phyloP scores from a whole-genome alignment of 2,113 vertebrate genomes.

The Macaca fascicularis region T2T-MFA8v1.1 NC_088394.1:4429001-4429500 shows the following conservation, averaged over 20 bases:
- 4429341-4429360: background rate
- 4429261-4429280: slow-evolving; percentile 82
- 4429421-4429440: no score
- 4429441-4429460: background rate
- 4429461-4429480: no score
- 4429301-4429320: background rate
- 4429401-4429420: slow-evolving; percentile 84
- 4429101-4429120: background rate
- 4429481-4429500: background rate
- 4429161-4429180: rapidly evolving
- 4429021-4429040: background rate
- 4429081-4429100: background rate
- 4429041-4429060: no score
- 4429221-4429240: slow-evolving; percentile 86
- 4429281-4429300: slow-evolving; percentile 81
- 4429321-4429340: background rate
- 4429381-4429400: slow-evolving; percentile 93
- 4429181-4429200: slow-evolving; percentile 87
- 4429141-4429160: background rate
- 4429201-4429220: slow-evolving; percentile 83
- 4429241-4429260: slow-evolving; percentile 88
- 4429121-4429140: background rate
- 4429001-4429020: background rate
- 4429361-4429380: slow-evolving; percentile 83
- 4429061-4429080: background rate